Conservation (phyloP, 2,797 vertebrate species). For the Scleropages formosus region DNA sequence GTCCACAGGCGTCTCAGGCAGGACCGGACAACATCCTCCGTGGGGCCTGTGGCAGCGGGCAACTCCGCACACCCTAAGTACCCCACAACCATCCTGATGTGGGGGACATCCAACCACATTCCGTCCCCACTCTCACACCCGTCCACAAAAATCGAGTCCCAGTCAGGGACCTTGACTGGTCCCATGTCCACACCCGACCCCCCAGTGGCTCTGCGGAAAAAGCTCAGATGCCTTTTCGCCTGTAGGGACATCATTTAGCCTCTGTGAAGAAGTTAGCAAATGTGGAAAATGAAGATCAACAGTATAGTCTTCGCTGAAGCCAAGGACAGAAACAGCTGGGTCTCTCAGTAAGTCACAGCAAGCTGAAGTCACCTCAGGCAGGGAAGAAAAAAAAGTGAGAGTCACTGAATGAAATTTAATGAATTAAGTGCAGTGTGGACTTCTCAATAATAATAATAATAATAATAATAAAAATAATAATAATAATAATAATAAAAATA, state of each 20-base stretch:
- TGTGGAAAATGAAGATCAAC: not conserved
- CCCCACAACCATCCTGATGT: constrained; percentile 85
- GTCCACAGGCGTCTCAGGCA: constrained; percentile 85
- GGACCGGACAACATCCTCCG: constrained; percentile 83
- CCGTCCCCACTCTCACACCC: no score
- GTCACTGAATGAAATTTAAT: not conserved
- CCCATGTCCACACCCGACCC: constrained; percentile 81
- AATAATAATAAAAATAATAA: not conserved
- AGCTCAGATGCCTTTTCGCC: constrained; percentile 68
- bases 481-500: not conserved
- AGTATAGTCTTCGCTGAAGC: no score
- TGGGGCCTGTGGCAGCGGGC: constrained; percentile 72
- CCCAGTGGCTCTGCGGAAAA: constrained; percentile 56
- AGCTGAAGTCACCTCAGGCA: not conserved
- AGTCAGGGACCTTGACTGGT: constrained; percentile 67
- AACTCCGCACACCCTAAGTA: constrained; percentile 92
- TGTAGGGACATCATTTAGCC: constrained; percentile 72
- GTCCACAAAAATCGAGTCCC: constrained; percentile 70
- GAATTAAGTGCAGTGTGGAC: constrained; percentile 30
- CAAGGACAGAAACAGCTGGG: no score
- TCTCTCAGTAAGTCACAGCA: no score
- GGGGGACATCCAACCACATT: constrained; percentile 73
- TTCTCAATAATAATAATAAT: not conserved
- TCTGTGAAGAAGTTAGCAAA: constrained; percentile 35
- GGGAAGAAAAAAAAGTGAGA: constrained; percentile 38